Conservation (phyloP, 2,888 invertebrate genomes). For the Phengaris arion region DNA sequence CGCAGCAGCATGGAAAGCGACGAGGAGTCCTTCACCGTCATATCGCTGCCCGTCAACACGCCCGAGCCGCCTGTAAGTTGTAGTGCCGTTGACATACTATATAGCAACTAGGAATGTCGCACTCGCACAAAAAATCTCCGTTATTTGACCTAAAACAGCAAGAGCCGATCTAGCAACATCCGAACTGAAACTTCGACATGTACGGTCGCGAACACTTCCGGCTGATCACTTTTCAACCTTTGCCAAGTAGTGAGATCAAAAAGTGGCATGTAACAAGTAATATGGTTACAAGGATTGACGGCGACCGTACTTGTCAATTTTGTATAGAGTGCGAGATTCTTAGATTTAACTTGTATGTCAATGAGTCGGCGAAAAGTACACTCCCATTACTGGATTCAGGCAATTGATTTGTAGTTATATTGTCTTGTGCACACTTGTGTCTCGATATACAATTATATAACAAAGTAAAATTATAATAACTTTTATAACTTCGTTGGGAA, state of each 20-base stretch:
- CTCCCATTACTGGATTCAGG: neutral
- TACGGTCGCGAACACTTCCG: too few species aligned
- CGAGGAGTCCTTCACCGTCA: constrained; percentile 84
- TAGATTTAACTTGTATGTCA: neutral
- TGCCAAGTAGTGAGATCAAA: too few species aligned
- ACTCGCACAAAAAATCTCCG: neutral
- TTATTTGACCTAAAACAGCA: neutral
- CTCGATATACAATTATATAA: too few species aligned
- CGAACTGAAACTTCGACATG: too few species aligned
- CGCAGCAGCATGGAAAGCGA: constrained; percentile 80
- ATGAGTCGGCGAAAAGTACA: neutral
- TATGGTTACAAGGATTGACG: too few species aligned
- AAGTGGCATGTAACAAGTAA: too few species aligned
- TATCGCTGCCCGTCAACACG: constrained; percentile 82
- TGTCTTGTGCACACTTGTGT: neutral
- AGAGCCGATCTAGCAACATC: too few species aligned
- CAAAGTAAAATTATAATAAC: too few species aligned
- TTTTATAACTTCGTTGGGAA: neutral
- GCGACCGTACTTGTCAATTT: neutral
- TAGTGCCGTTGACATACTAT: neutral
- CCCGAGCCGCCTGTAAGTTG: constrained; percentile 68
- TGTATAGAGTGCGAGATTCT: neutral
- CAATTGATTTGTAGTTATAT: neutral
- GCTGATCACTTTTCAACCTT: too few species aligned
- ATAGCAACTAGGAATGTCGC: neutral